These are phyloP conservation scores for Mythimna impura DNA, from an alignment of 2,888 invertebrate species.

Conservation along the genomic window DNA sequence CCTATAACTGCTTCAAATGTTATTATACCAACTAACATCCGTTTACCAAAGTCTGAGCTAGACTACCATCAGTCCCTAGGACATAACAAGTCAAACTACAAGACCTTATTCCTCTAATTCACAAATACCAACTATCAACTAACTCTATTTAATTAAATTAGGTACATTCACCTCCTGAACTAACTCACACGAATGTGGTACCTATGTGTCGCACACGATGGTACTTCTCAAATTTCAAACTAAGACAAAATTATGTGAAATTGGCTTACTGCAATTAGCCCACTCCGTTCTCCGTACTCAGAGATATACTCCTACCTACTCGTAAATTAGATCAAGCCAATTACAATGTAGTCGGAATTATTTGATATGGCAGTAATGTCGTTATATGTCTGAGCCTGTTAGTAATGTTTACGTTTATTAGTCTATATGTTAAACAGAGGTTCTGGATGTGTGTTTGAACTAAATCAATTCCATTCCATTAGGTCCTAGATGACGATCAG, in stretches of 20 bases:
- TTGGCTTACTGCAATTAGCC: constrained; percentile 54
- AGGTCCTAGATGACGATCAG: too few relatives aligned
- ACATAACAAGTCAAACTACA: constrained; percentile 15
- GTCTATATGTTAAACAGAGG: not conserved
- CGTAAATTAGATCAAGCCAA: constrained; percentile 49
- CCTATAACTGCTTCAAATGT: not conserved
- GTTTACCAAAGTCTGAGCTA: not conserved
- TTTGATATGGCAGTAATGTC: constrained; percentile 40
- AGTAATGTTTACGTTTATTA: constrained; percentile 32
- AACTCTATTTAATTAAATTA: constrained; percentile 50
- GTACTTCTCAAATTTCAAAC: constrained; percentile 40
- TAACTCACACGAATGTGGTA: constrained; percentile 17
- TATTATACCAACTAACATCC: constrained; percentile 5
- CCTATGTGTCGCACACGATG: constrained; percentile 39
- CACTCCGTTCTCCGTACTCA: constrained; percentile 26
- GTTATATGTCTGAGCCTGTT: constrained; percentile 22
- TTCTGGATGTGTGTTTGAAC: constrained; percentile 8
- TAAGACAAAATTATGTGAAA: constrained; percentile 56
- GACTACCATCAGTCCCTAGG: constrained; percentile 12
- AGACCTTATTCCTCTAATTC: constrained; percentile 20
- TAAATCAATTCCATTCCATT: constrained; percentile 1
- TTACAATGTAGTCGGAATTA: constrained; percentile 51
- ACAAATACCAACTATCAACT: constrained; percentile 34
- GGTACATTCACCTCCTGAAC: constrained; percentile 32
- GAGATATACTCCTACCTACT: constrained; percentile 14